phyloP scores from a whole-genome alignment of 1,140 invertebrate genomes.

The Drosophila chauvacae region DNA sequence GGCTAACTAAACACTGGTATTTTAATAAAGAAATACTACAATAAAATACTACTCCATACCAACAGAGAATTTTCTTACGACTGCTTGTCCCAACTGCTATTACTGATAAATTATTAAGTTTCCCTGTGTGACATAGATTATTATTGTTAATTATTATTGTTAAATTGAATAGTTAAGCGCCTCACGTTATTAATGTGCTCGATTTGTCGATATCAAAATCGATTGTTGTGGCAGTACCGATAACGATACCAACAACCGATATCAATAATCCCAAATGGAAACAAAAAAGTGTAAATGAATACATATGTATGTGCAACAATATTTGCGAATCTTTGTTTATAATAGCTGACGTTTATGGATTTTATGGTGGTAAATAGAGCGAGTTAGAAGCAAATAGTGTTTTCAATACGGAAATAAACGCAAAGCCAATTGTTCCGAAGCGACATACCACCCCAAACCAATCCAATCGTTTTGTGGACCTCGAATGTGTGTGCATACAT shows the following conservation, averaged over 20 bases:
- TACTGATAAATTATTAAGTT: too few relatives aligned
- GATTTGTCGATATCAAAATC: not conserved
- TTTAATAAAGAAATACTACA: not conserved
- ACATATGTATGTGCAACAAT: conserved; percentile 73
- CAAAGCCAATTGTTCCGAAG: conserved; percentile 18
- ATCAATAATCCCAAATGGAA: conserved; percentile 9
- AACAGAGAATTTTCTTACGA: not conserved
- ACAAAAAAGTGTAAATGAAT: conserved; percentile 54
- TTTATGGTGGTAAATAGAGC: conserved; percentile 66
- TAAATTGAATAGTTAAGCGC: too few relatives aligned
- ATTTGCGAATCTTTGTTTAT: conserved; percentile 79
- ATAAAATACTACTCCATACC: not conserved
- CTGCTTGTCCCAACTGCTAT: too few relatives aligned
- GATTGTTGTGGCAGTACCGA: not conserved
- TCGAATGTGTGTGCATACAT: conserved; percentile 53
- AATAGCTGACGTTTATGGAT: conserved; percentile 74
- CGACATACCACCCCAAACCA: conserved; percentile 16
- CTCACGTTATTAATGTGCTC: not conserved
- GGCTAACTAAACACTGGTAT: not conserved
- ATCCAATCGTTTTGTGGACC: conserved; percentile 46
- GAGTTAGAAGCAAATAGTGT: conserved; percentile 30
- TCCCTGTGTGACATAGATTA: too few relatives aligned
- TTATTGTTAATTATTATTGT: not conserved
- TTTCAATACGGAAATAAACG: conserved; percentile 30
- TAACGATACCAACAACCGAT: conserved; percentile 43